These are phyloP conservation scores for Ophion ellenae DNA, from an alignment of 2,888 invertebrate species.

Conservation along the genomic window DNA sequence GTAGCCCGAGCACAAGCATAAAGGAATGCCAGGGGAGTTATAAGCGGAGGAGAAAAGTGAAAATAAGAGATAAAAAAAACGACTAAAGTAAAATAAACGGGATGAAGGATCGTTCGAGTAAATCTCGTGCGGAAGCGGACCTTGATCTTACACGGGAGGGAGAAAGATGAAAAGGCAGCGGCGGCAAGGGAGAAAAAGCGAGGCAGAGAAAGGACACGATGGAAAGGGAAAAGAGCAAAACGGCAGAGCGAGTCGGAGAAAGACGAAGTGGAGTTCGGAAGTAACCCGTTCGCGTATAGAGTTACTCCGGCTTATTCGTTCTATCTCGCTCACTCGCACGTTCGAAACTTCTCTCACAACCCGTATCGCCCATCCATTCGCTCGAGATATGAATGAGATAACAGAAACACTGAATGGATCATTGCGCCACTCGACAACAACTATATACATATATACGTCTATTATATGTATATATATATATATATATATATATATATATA, in stretches of 20 bases:
- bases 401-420: slow-evolving; percentile 72
- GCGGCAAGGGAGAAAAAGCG: slow-evolving; percentile 25
- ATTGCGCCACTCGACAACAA: slow-evolving; percentile 67
- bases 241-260: slow-evolving; percentile 57
- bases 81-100: slow-evolving; percentile 34
- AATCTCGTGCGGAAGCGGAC: slow-evolving; percentile 61
- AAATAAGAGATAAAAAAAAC: slow-evolving; percentile 41
- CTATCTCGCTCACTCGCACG: slow-evolving; percentile 34
- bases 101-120: slow-evolving; percentile 60
- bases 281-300: slow-evolving; percentile 70
- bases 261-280: slow-evolving; percentile 68
- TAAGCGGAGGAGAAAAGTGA: slow-evolving; percentile 44
- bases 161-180: slow-evolving; percentile 45
- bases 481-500: slow-evolving; percentile 4
- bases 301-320: slow-evolving; percentile 64
- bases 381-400: slow-evolving; percentile 72
- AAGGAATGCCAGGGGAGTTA: slow-evolving; percentile 29
- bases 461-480: slow-evolving; percentile 19
- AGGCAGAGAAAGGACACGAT: slow-evolving; percentile 20
- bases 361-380: slow-evolving; percentile 68
- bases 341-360: slow-evolving; percentile 58
- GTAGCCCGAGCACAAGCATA: slow-evolving; percentile 23
- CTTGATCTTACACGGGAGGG: slow-evolving; percentile 59
- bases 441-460: slow-evolving; percentile 25
- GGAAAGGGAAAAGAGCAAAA: slow-evolving; percentile 30